A percentile compares a stretch with the other conserved stretches of the same genome.
These are phyloP conservation scores for Aspidapion aeneum DNA, from an alignment of 2,888 invertebrate genomes.

Conservation along the genomic window DNA sequence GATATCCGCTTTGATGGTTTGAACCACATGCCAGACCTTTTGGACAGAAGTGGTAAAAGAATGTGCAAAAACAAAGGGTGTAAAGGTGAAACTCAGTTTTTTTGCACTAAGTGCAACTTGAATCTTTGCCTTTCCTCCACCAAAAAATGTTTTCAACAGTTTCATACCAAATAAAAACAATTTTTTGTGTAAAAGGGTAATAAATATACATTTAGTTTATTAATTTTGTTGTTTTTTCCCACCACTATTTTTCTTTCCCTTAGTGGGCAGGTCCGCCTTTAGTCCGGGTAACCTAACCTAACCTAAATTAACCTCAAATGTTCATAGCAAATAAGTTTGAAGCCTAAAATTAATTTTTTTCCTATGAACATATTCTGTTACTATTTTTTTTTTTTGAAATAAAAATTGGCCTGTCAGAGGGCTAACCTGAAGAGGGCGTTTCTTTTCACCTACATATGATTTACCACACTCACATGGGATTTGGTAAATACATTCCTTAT, in stretches of 20 bases:
- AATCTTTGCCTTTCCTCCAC: background rate
- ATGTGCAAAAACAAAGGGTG: background rate
- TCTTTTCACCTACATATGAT: too few relatives aligned
- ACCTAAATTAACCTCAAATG: background rate
- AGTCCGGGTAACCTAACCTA: background rate
- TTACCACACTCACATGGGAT: too few relatives aligned
- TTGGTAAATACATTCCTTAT: too few relatives aligned
- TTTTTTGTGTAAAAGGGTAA: background rate
- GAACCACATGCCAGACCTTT: background rate
- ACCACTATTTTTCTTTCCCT: background rate
- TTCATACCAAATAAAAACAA: background rate
- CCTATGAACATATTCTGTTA: background rate
- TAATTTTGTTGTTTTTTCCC: background rate
- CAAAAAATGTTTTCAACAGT: background rate
- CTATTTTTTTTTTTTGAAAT: background rate
- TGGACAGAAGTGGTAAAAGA: background rate
- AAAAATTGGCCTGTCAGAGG: background rate
- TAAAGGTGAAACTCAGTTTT: background rate
- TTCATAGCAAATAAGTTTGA: background rate
- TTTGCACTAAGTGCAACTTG: background rate
- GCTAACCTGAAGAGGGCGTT: too few relatives aligned
- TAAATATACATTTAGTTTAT: background rate
- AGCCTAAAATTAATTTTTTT: background rate
- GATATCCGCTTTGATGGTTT: background rate
- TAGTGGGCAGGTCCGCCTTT: background rate